Base-by-base conservation (phyloP, 2,113 vertebrate genomes). In the Thymallus thymallus region DNA sequence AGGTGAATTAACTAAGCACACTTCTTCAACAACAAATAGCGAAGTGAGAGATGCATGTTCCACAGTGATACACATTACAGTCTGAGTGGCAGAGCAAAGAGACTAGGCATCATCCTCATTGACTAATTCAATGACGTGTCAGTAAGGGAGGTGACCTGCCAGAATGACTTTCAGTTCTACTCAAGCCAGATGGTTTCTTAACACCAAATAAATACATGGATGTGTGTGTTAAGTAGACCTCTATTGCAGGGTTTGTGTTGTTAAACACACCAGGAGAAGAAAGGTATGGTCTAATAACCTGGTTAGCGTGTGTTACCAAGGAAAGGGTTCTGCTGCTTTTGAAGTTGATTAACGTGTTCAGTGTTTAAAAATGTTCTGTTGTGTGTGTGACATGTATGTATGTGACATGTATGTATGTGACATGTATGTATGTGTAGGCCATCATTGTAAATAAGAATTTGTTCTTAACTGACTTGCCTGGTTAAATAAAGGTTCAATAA, bases 351-450 rank as follows among this genome's bases (percentile, higher is more conserved):
- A 86, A 84, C 76, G 79, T 88, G 74, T 85, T 86, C 60, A 29
- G 86, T 91, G 92, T 92, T 91, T 93, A 92, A 93, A 91, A 91
- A 86, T 95, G 91, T 90, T 91, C n/a, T n/a, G n/a, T n/a, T n/a
- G n/a, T n/a, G n/a, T n/a, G n/a, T n/a, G n/a, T n/a, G n/a, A n/a
- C n/a, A n/a, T n/a, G n/a, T n/a, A n/a, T n/a, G n/a, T n/a, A n/a
- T n/a, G n/a, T n/a, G n/a, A n/a, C n/a, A n/a, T n/a, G n/a, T n/a
- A n/a, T n/a, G n/a, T n/a, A n/a, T n/a, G n/a, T n/a, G n/a, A n/a
- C n/a, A n/a, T n/a, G n/a, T n/a, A n/a, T n/a, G n/a, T n/a, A n/a
- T n/a, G n/a, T n/a, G n/a, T n/a, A n/a, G n/a, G n/a, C n/a, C n/a
- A n/a, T n/a, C n/a, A n/a, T n/a, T n/a, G n/a, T n/a, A n/a, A n/a